Base-by-base conservation (phyloP, 2,888 invertebrate species). In the Diarsia brunnea region DNA sequence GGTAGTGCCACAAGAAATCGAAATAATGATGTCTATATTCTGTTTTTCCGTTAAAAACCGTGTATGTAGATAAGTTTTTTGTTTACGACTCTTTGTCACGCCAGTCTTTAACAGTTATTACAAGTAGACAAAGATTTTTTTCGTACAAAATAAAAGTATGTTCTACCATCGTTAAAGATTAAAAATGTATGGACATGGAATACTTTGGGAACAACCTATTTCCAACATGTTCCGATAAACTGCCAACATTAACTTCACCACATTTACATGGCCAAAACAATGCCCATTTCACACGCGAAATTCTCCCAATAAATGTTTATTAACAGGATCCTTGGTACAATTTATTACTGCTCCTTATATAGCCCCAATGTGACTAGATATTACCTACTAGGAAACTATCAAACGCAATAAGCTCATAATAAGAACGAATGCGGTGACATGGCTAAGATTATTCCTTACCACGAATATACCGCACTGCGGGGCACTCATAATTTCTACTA, bases 351-450 rank as follows among this genome's bases (percentile, higher is more conserved):
- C 43, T 79, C 73, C 73, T 69, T 78, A 75, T 69, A 82, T 61
- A 61, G 27, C 53, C 78, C 75, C 79, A 38, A 79, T 79, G 81
- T 69, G 79, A 78, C 84, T 85, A 84, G 80, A 88, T 87, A 87
- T 87, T 83, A 67, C 82, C 75, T 60, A 78, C 80, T 83, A 87
- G 82, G 79, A 78, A 82, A 83, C 83, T 74, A 82, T 77, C 64
- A 58, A 79, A 88, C 84, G 89, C 91, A 91, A 90, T 91, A 91
- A 90, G 81, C 89, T 88, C 85, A 89, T 92, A 91, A 92, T 91
- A 90, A 92, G 93, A 93, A 93, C 89, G 91, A 91, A 94, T 93
- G 93, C 89, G 92, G 91, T 92, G 93, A 92, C 93, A 94, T 89
- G 87, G 84, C 88, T 87, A 89, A 94, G 93, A 94, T 94, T 93